A percentile compares a stretch with the other conserved stretches of the same genome.
These are phyloP conservation scores for Atractosteus spatula DNA, from an alignment of 2,113 vertebrate species.

Conservation along the genomic window DNA sequence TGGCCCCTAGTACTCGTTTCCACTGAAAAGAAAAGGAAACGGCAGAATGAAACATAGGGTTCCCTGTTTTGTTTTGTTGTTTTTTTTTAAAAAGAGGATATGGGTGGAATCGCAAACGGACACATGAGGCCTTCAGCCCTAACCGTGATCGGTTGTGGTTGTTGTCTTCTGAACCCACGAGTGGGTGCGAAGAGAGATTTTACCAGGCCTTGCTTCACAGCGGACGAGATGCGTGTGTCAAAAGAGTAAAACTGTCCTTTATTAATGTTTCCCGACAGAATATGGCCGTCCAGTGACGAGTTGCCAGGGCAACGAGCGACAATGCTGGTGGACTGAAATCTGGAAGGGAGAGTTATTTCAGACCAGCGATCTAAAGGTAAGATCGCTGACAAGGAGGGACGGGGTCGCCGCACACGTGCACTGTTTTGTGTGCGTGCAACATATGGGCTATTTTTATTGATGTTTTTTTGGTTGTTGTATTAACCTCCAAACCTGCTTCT, in stretches of 20 bases:
- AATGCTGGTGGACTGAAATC: slow-evolving; percentile 44
- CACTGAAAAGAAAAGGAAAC: no score
- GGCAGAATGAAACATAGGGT: no score
- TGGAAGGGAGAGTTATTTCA: slow-evolving; percentile 35
- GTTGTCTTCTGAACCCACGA: neutral
- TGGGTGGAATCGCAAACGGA: no score
- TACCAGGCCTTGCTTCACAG: neutral
- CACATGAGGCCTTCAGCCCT: neutral
- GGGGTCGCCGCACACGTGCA: neutral
- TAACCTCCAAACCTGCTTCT: no score
- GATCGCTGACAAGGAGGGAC: neutral
- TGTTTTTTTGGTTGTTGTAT: neutral
- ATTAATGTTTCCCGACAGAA: slow-evolving; percentile 8
- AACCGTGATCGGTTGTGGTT: neutral
- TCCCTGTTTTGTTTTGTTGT: no score
- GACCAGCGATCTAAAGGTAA: slow-evolving; percentile 44
- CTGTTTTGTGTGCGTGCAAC: neutral
- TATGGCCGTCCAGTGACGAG: slow-evolving; percentile 9
- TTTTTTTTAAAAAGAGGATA: no score
- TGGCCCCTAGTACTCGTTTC: no score
- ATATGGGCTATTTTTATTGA: neutral
- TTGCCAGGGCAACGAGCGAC: slow-evolving; percentile 1
- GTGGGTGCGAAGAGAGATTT: neutral
- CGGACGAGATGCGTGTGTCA: neutral
- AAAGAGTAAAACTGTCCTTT: neutral